phyloP scores from a whole-genome alignment of 2,113 vertebrate genomes.

The Microcebus lehilahytsara region DNA sequence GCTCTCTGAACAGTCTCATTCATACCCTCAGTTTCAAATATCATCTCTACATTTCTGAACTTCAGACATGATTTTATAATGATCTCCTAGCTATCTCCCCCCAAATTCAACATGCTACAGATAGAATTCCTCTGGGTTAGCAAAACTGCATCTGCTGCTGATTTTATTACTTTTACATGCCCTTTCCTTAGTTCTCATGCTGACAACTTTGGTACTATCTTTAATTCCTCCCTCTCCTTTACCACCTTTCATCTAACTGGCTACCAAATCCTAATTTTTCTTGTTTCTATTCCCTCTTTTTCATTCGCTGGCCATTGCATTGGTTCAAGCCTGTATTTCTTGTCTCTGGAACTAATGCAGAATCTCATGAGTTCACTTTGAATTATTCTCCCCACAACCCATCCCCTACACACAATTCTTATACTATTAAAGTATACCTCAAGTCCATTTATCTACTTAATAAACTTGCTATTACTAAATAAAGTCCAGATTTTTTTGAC shows the following conservation, averaged over 20 bases:
- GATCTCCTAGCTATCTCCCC: neutral
- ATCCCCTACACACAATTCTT: neutral
- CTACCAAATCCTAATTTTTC: neutral
- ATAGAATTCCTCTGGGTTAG: neutral
- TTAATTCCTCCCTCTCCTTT: neutral
- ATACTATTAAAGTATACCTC: neutral
- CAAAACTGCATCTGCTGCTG: neutral
- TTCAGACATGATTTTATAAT: neutral
- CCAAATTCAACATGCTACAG: neutral
- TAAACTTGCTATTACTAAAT: conserved; percentile 18
- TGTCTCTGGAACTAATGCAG: neutral
- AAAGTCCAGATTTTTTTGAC: neutral
- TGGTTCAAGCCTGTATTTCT: neutral
- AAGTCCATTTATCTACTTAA: neutral
- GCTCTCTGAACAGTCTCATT: neutral
- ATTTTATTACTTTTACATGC: neutral
- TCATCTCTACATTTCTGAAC: neutral
- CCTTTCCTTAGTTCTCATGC: neutral
- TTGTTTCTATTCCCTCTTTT: neutral
- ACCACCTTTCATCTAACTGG: neutral
- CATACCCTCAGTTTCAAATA: neutral
- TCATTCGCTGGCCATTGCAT: neutral
- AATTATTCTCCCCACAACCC: neutral
- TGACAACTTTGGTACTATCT: neutral
- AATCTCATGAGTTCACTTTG: neutral